Conservation (phyloP, 2,797 vertebrate genomes). For the Mionectes olivaceus region DNA sequence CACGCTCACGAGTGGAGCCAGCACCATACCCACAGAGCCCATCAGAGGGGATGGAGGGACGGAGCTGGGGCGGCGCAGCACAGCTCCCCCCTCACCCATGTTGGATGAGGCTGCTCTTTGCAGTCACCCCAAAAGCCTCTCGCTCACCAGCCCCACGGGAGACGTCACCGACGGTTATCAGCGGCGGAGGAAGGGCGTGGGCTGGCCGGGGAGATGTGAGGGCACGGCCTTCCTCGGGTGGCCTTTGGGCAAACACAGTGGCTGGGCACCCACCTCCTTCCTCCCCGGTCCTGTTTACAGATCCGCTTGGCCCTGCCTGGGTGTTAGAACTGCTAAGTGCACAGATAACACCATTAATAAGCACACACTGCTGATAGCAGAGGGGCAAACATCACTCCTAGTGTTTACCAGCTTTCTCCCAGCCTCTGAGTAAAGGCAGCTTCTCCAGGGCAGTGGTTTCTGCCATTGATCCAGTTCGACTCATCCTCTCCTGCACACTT, state of each 20-base stretch:
- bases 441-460: neutral
- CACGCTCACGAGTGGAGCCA: fast-evolving
- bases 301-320: conserved; percentile 3
- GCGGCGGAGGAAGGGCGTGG: conserved; percentile 39
- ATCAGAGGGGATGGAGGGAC: fast-evolving
- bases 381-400: neutral
- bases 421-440: neutral
- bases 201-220: neutral
- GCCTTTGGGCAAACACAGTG: conserved; percentile 28
- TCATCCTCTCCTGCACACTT: neutral
- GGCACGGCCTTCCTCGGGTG: neutral
- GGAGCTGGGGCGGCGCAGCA: neutral
- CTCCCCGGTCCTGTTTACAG: conserved; percentile 40
- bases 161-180: neutral
- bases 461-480: neutral
- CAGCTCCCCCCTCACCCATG: fast-evolving
- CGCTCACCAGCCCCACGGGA: neutral
- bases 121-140: neutral
- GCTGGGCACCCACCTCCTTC: neutral
- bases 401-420: neutral
- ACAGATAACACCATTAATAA: conserved; percentile 23
- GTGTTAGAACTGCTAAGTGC: neutral
- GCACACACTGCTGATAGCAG: neutral
- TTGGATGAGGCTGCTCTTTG: neutral
- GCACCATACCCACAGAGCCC: neutral